phyloP scores from a whole-genome alignment of 2,113 vertebrate genomes.

The Platycercus adscitus region DNA sequence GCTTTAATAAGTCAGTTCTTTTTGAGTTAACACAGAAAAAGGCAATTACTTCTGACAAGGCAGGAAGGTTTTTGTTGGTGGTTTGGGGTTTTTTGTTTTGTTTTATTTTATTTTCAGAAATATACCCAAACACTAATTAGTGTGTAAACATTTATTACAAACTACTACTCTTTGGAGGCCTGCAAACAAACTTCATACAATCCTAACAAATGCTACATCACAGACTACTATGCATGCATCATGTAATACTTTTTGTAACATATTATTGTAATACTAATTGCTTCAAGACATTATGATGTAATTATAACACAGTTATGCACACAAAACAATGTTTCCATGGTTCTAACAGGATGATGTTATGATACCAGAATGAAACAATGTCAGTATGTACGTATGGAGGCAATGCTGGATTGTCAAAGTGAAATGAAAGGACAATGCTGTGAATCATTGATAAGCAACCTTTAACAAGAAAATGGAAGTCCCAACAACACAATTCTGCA shows the following conservation, averaged over 20 bases:
- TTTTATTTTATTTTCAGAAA: not conserved
- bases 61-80: not conserved
- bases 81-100: not conserved
- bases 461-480: not conserved
- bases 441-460: not conserved
- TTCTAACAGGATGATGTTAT: not conserved
- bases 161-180: not conserved
- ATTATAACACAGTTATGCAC: not conserved
- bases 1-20: not conserved
- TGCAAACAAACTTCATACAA: not conserved
- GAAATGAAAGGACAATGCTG: not conserved
- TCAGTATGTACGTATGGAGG: not conserved
- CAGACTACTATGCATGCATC: not conserved
- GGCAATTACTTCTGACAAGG: conserved; percentile 30
- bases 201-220: not conserved
- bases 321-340: conserved; percentile 17
- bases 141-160: conserved; percentile 1
- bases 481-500: not conserved
- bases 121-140: conserved; percentile 11
- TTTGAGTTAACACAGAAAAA: conserved; percentile 20
- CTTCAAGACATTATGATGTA: conserved; percentile 31
- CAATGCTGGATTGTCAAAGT: not conserved
- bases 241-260: not conserved
- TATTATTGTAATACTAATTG: conserved; percentile 4
- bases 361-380: not conserved